Percentiles rank a stretch among this genome's conserved stretches.
Conservation (phyloP, 35 echinoderm and acorn worm species). For the Stichopus chloronotus region DNA sequence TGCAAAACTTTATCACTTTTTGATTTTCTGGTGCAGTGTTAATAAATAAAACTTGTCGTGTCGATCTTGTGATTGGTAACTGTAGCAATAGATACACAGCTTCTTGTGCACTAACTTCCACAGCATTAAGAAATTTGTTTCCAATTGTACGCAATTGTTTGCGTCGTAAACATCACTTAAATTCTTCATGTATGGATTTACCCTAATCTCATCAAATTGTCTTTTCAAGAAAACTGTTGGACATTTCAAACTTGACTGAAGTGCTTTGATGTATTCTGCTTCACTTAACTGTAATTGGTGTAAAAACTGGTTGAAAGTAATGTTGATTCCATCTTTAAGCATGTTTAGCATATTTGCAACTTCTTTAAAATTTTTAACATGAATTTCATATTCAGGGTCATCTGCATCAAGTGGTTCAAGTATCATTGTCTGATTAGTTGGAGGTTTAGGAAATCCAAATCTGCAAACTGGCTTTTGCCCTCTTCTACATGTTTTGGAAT, state of each 20-base stretch:
- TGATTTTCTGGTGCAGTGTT: constrained; percentile 28
- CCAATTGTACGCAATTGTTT: neutral
- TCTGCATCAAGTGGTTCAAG: constrained; percentile 30
- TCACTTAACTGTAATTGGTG: neutral
- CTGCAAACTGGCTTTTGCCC: constrained; percentile 51
- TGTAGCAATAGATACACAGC: constrained; percentile 50
- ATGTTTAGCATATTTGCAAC: neutral
- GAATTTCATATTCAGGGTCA: neutral
- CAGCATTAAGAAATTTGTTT: neutral
- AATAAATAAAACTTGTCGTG: constrained; percentile 29
- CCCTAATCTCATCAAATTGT: neutral
- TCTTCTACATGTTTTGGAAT: constrained; percentile 60
- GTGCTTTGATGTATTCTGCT: constrained; percentile 55
- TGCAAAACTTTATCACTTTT: neutral
- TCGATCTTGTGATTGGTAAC: constrained; percentile 36
- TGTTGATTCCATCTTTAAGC: neutral
- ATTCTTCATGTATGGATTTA: no score
- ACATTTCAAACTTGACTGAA: constrained; percentile 50
- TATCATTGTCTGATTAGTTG: constrained; percentile 56
- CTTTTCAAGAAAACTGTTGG: constrained; percentile 47
- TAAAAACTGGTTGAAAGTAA: neutral
- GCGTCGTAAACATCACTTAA: neutral
- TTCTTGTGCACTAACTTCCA: constrained; percentile 2
- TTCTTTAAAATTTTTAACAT: neutral
- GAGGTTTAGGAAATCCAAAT: constrained; percentile 73